Conservation (phyloP, 2,888 invertebrate genomes). For the Drosophila eohydei region DNA sequence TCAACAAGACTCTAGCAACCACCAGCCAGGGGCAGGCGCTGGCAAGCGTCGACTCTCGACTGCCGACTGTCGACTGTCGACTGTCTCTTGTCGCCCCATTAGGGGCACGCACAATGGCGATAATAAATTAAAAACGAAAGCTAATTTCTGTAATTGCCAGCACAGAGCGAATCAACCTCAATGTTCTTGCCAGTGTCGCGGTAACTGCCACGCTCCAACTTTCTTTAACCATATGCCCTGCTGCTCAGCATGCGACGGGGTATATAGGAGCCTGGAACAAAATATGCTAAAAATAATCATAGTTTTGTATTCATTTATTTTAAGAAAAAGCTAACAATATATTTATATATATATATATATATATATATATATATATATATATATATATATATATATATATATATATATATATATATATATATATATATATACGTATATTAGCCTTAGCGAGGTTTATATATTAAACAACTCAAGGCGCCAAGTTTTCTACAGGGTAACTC, state of each 20-base stretch:
- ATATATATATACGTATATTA: no score
- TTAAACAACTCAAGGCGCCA: no score
- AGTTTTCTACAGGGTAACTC: constrained; percentile 17
- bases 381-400: background rate
- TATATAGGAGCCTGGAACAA: background rate
- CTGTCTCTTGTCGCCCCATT: constrained; percentile 68
- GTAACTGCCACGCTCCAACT: constrained; percentile 18
- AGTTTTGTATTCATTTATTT: background rate
- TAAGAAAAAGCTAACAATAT: no score
- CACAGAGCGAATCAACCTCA: constrained; percentile 68
- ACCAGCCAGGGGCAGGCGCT: background rate
- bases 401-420: no score
- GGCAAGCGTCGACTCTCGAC: constrained; percentile 2
- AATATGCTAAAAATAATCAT: background rate
- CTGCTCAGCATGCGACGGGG: background rate
- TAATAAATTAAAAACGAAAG: constrained; percentile 80
- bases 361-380: no score
- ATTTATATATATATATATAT: background rate
- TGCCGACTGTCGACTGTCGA: constrained; percentile 7
- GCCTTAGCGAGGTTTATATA: no score
- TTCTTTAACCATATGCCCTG: constrained; percentile 19
- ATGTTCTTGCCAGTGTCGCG: constrained; percentile 39
- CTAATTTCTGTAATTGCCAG: constrained; percentile 78
- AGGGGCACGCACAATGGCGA: constrained; percentile 75
- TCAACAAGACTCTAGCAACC: constrained; percentile 18